phyloP scores from a whole-genome alignment of 2,797 vertebrate genomes.

The Catharus ustulatus region DNA sequence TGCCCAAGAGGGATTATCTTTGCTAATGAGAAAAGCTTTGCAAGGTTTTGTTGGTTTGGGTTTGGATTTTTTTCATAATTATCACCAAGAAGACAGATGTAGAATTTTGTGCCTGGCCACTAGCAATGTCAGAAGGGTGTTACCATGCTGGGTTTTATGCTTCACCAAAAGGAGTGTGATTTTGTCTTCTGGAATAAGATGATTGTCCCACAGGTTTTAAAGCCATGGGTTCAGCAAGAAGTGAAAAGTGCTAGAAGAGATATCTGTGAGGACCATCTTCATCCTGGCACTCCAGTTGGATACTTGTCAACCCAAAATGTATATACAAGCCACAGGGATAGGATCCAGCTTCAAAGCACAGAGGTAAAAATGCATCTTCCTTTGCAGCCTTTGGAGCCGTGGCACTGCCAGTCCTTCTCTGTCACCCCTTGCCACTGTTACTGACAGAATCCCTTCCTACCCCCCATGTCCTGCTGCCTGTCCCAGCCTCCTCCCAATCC shows the following conservation, averaged over 20 bases:
- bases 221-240: neutral
- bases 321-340: neutral
- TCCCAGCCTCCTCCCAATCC: neutral
- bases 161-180: neutral
- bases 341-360: neutral
- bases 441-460: neutral
- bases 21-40: neutral
- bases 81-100: neutral
- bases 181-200: neutral
- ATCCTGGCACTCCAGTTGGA: neutral
- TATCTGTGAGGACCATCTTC: neutral
- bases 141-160: neutral
- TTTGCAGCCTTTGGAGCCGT: fast-evolving
- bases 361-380: neutral
- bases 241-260: neutral
- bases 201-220: neutral
- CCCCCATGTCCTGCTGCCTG: neutral
- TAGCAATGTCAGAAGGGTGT: neutral
- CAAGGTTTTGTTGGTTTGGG: neutral
- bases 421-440: fast-evolving
- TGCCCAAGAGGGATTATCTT: neutral
- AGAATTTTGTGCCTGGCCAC: neutral
- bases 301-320: neutral
- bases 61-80: neutral
- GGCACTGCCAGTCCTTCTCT: neutral